A percentile compares a stretch with the other conserved stretches of the same genome.
Evolutionary conservation across 1,140 invertebrate species (phyloP).

Genomic region (Dufourea novaeangliae): DNA sequence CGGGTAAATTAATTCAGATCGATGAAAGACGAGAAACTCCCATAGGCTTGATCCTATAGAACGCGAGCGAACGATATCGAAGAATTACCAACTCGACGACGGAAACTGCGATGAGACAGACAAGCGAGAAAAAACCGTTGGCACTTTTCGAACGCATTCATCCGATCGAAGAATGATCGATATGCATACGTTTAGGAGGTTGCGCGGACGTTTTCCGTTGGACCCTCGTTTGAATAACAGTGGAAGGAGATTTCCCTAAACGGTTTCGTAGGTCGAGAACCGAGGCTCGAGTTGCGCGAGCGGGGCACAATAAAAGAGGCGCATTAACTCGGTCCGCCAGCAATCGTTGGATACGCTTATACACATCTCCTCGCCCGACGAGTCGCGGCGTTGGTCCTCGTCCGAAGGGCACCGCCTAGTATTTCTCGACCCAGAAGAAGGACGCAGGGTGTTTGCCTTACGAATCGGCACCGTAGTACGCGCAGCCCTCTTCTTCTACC

Average conservation of each 20-base stretch:
- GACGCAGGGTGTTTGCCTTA: conserved; percentile 46
- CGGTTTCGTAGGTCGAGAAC: conserved; percentile 74
- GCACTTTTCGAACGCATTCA: conserved; percentile 64
- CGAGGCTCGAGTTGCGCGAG: conserved; percentile 70
- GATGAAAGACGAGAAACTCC: too few relatives aligned
- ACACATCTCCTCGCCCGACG: neutral
- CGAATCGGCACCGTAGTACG: conserved; percentile 55
- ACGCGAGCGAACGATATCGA: neutral
- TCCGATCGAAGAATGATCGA: conserved; percentile 75
- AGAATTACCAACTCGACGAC: neutral
- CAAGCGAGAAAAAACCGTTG: conserved; percentile 67
- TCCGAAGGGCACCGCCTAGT: neutral
- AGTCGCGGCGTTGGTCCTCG: conserved; percentile 10
- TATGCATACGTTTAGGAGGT: conserved; percentile 73
- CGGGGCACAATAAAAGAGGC: conserved; percentile 79
- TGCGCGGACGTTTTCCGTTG: conserved; percentile 69
- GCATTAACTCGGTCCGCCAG: conserved; percentile 73
- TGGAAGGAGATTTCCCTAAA: conserved; percentile 79
- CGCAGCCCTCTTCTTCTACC: conserved; percentile 69
- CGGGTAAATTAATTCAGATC: too few relatives aligned
- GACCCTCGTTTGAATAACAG: conserved; percentile 81
- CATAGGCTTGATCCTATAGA: too few relatives aligned
- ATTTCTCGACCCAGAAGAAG: neutral
- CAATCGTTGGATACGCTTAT: conserved; percentile 44
- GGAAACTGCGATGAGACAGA: neutral